Base-by-base conservation (phyloP, 2,113 vertebrate species). In the Aphelocoma coerulescens region DNA sequence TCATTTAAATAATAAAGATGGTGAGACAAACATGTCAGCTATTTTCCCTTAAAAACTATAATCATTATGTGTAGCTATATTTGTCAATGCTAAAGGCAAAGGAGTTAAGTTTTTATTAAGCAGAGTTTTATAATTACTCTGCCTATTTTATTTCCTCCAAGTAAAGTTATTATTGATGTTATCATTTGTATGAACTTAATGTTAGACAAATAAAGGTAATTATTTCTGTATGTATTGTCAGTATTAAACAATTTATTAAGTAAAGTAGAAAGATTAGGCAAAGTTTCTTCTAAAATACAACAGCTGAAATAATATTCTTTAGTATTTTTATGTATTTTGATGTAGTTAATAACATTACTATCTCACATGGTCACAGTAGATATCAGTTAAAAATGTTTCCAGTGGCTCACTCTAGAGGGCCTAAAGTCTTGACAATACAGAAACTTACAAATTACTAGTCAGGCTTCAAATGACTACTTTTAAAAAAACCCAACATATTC, bases 1-100 rank as follows among this genome's bases (percentile, higher is more conserved):
- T 76, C 5, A 92, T 96, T 96, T 95, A 84, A 93, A 96, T 95
- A 94, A 93, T 61, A 96, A 95, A 94, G 74, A 61, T 54, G 28
- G 17, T 96, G 81, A 96, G 81, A 87, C 69, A 96, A 95, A 94
- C 66, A 89, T 35, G 54, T 33, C 21, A 12, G 58, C 80, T 95
- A 90, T 93, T 97, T 87, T 71, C 37, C 41, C 41, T 91, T 88
- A 79, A 93, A 94, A 96, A 41, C 20, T 93, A 35, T 89, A 88
- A 93, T 94, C 71, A 74, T 72, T 78, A 82, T 88, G 71, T 4
- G 9, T 27, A 79, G 32, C 20, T 85, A 27, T 52, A 76, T 88
- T 83, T 91, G 71, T 95, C 66, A 91, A n/a, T 89, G 93, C 78
- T 97, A 66, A 93, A 83, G 95, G 91, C 91, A 96, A 93, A 26